Base-by-base conservation (phyloP, 2,888 invertebrate species). In the Pollenia amentaria region DNA sequence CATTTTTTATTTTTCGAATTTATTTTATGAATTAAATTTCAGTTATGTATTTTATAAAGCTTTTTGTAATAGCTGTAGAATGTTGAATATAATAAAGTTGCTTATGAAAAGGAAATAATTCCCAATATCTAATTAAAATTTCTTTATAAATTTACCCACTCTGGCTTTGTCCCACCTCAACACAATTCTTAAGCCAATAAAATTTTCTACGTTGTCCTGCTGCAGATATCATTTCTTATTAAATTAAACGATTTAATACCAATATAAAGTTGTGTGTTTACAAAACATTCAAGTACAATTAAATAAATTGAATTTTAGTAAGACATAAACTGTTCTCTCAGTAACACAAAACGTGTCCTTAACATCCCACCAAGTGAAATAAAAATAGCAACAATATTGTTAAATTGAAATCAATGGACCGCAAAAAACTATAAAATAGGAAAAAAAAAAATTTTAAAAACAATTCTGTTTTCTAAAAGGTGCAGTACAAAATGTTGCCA, bases 331-430 rank as follows among this genome's bases (percentile, higher is more conserved):
- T 81, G 51, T 64, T 81, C 48, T 55, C 80, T 42, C 57, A 29
- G 65, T 67, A n/a, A 57, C 51, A 81, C 57, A 42, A 64, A 75
- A 67, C 57, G 57, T 81, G 65, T 73, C 55, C 73, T 65, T 57
- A 55, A 81, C 42, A 67, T 82, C 10, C 51, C 44, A 75, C 42
- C 75, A 60, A 60, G 14, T 69, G 12, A 57, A 60, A 82, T 75
- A 44, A 82, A 69, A 82, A 75, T 75, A 29, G 18, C 57, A 60
- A 67, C 75, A 82, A 75, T 82, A 82, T 69, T 75, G 67, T 51
- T 82, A 29, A 82, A 82, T 48, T 75, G 75, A 69, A 82, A 51
- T 82, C 81, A 82, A 69, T 82, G 81, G 67, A 67, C 81, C 57
- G 42, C 42, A 81, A 67, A 65, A 69, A 73, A 51, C 11, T 51